Percentiles rank a stretch among this genome's conserved stretches.
Evolutionary conservation across 2,113 vertebrate species (phyloP).

Genomic region (Ahaetulla prasina): DNA sequence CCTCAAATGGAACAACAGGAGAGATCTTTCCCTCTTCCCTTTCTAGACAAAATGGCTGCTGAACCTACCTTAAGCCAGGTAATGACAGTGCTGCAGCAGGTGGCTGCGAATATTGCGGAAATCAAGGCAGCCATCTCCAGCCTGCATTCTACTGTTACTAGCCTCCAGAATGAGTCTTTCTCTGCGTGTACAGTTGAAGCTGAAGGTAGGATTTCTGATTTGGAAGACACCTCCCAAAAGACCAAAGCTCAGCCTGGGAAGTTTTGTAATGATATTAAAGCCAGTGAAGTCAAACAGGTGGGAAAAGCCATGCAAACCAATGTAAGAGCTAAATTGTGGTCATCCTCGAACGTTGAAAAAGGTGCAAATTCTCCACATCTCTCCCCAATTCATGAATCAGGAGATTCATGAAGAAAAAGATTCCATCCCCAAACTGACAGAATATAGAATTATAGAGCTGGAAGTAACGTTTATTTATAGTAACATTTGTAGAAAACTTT

Average conservation of each 20-base stretch:
- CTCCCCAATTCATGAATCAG: neutral
- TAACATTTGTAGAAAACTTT: neutral
- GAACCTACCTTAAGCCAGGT: neutral
- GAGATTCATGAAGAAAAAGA: neutral
- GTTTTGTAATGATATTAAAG: constrained; percentile 1
- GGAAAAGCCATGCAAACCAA: neutral
- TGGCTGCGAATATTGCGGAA: neutral
- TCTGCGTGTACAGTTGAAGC: neutral
- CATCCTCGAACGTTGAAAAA: neutral
- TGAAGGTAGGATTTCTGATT: neutral
- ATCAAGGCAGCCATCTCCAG: neutral
- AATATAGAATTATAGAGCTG: neutral
- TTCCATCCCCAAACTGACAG: neutral
- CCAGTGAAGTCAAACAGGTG: neutral
- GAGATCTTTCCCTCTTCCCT: neutral
- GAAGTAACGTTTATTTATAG: neutral
- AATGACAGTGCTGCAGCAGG: neutral
- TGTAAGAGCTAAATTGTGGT: constrained; percentile 1
- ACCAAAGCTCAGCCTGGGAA: neutral
- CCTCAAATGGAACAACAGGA: neutral
- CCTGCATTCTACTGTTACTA: neutral
- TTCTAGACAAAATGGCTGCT: neutral
- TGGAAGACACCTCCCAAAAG: neutral
- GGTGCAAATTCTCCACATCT: neutral
- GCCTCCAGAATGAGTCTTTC: neutral